phyloP scores from a whole-genome alignment of 2,113 vertebrate genomes.

The Lagopus muta region DNA sequence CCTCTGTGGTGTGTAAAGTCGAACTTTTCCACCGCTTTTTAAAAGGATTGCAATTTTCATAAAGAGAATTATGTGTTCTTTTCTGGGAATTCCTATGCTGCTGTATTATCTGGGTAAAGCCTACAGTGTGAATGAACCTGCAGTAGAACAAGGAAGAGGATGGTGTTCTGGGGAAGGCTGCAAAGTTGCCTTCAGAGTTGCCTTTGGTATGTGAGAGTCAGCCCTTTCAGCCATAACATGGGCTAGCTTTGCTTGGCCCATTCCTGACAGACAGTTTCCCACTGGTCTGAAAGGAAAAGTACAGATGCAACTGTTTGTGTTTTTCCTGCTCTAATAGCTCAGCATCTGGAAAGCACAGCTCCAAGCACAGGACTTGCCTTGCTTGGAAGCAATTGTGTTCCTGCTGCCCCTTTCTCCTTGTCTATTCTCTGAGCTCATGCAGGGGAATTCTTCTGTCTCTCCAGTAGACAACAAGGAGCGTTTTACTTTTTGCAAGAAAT shows the following conservation, averaged over 20 bases:
- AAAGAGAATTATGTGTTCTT: neutral
- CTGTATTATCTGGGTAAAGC: neutral
- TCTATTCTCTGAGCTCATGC: neutral
- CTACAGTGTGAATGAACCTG: neutral
- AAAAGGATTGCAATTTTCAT: neutral
- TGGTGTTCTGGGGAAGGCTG: neutral
- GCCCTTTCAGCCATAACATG: neutral
- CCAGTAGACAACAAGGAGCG: neutral
- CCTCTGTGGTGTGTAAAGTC: accelerated
- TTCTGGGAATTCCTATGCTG: neutral
- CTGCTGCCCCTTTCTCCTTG: neutral
- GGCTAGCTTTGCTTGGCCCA: neutral
- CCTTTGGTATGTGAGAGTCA: neutral
- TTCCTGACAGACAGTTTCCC: neutral
- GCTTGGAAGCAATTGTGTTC: neutral
- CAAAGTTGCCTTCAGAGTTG: neutral
- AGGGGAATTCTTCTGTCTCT: slow-evolving; percentile 1
- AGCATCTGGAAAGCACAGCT: slow-evolving; percentile 19
- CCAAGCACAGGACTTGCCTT: neutral
- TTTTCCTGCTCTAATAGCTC: slow-evolving; percentile 19
- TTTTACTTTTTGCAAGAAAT: slow-evolving; percentile 19
- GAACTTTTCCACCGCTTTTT: neutral
- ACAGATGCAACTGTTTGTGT: neutral
- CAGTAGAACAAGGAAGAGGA: neutral
- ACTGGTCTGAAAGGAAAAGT: slow-evolving; percentile 3